Base-by-base conservation (phyloP, 2,888 invertebrate species). In the Lapara coniferarum region DNA sequence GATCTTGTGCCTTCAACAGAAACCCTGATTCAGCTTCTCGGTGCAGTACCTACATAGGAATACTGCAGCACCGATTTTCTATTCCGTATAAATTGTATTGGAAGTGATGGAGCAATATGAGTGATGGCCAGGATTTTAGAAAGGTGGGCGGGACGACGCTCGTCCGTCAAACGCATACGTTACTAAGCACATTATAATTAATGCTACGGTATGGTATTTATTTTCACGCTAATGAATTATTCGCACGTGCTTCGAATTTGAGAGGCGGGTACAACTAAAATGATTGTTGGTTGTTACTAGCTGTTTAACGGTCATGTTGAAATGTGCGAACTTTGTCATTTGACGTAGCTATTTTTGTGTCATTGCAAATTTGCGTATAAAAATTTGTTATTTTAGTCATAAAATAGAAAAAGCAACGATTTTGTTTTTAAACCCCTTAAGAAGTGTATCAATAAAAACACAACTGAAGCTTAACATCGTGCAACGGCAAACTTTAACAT, bases 191-290 rank as follows among this genome's bases (percentile, higher is more conserved):
- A 49, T 19, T 19, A 49, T 63, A 63, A 63, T 63, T 46, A 63
- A 49, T 19, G 49, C 49, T 46, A 10, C 16, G 2, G 49, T 12
- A 0, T 2, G 5, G 46, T 49, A 19, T 49, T 63, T 49, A 46
- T 49, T 59, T 63, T 49, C 49, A 49, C 16, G 49, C 14, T 49
- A 63, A 63, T 46, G 46, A 63, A 49, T 63, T 63, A 63, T 63
- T 49, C 63, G 63, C 49, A 49, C 63, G 63, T 63, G 63, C 49
- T 19, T 63, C 46, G 49, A 13, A 37, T n/a, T 57, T 57, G 19
- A 37, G 19, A 19, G 19, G 57, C 30, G 25, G 10, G 4, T 13
- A 30, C 10, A 4, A 12, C 12, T 12, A 6, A 19, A 12, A 13
- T 10, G 25, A 13, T 56, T 16, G 14, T 5, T 1, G 25, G 8